A percentile compares a stretch with the other conserved stretches of the same genome.
Conservation (phyloP, 2,888 invertebrate genomes). For the Drosophila limbata region DNA sequence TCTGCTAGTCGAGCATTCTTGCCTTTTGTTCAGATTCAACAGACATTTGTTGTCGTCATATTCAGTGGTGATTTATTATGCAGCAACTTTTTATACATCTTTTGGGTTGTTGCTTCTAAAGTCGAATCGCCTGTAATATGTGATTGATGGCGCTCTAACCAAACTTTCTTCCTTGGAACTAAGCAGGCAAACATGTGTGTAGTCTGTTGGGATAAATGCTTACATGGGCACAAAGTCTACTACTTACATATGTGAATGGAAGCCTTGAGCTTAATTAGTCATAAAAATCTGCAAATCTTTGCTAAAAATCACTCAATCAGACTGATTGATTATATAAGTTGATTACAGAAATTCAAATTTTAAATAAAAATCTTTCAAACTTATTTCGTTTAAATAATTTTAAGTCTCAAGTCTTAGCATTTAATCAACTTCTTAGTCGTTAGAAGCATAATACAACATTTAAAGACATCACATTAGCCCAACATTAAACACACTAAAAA, state of each 20-base stretch:
- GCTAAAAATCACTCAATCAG: background rate
- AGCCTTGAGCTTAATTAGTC: conserved; percentile 2
- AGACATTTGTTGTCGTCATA: conserved; percentile 56
- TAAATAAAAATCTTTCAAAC: no score
- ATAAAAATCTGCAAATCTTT: background rate
- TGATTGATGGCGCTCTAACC: conserved; percentile 43
- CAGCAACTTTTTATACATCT: conserved; percentile 54
- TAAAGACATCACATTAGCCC: conserved; percentile 31
- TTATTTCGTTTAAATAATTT: no score
- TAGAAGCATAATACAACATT: no score
- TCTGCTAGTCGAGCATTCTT: conserved; percentile 16
- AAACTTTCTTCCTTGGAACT: background rate
- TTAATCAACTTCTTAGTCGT: no score
- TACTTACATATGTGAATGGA: conserved; percentile 1
- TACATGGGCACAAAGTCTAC: background rate
- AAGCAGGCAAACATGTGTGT: conserved; percentile 1
- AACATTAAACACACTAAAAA: conserved; percentile 21
- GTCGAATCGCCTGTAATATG: conserved; percentile 31
- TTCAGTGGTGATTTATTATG: conserved; percentile 73
- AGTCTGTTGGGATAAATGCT: conserved; percentile 10
- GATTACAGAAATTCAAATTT: no score
- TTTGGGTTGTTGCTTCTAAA: conserved; percentile 17
- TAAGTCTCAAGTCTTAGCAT: no score
- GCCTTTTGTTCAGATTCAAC: conserved; percentile 37
- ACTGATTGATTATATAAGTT: background rate